Evolutionary conservation across 2,888 invertebrate genomes (phyloP).

Genomic region (Acrocera orbiculus): DNA sequence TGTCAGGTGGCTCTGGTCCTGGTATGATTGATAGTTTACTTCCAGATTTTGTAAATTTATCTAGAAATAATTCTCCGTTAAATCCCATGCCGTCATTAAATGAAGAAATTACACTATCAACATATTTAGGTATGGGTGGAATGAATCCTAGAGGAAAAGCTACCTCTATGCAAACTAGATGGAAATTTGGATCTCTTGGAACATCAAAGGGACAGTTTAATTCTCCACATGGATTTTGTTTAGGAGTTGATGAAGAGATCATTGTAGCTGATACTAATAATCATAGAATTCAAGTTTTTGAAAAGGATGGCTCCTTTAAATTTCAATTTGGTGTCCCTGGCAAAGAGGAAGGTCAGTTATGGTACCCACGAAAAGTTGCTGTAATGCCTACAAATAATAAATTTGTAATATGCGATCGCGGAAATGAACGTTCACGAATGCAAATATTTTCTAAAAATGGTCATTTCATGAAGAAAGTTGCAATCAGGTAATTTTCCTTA

Average conservation of each 20-base stretch:
- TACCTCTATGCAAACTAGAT: slow-evolving; percentile 72
- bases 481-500: slow-evolving; percentile 36
- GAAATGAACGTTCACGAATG: slow-evolving; percentile 91
- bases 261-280: slow-evolving; percentile 94
- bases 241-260: slow-evolving; percentile 88
- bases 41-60: too few species aligned
- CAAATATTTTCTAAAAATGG: slow-evolving; percentile 94
- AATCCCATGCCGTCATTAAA: too few species aligned
- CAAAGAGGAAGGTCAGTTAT: slow-evolving; percentile 88
- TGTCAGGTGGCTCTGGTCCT: too few species aligned
- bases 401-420: slow-evolving; percentile 94
- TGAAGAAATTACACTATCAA: too few species aligned
- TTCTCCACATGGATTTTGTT: slow-evolving; percentile 92
- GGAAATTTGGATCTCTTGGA: slow-evolving; percentile 88
- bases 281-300: slow-evolving; percentile 89
- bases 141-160: slow-evolving; percentile 60
- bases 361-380: slow-evolving; percentile 94
- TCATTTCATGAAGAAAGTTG: slow-evolving; percentile 89
- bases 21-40: too few species aligned
- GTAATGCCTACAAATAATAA: slow-evolving; percentile 74
- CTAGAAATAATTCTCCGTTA: too few species aligned
- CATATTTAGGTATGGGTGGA: too few species aligned
- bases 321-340: slow-evolving; percentile 91
- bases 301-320: slow-evolving; percentile 82
- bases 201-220: slow-evolving; percentile 88